Evolutionary conservation across 2,888 invertebrate genomes (phyloP), one percentile per base, ranked within the genome.

Genomic region (Gasteruption jaculator): DNA sequence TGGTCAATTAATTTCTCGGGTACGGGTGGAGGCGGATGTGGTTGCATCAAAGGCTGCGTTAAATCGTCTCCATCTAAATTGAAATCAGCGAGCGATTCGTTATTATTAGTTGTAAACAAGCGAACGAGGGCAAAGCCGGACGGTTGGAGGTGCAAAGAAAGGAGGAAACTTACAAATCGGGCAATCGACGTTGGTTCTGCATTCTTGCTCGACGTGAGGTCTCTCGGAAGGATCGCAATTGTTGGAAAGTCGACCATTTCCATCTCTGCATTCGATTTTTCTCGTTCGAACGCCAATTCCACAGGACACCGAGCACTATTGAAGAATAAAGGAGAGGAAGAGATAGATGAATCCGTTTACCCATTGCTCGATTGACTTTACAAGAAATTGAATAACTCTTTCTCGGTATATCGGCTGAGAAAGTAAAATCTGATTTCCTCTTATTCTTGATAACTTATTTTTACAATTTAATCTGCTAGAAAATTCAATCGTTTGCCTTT

Each of bases 251-350:
- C 60, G 53, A 14, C 65, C 66, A 37, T 65, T 63, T 16, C 63
- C 68, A 41, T 80, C 84, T 44, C 83, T 77, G 66, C 94, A 94
- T 61, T 87, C 85, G 36, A 92, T 86, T 22, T 81, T 81, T 12
- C 94, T 80, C 16, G 84, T 84, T 71, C 89, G 89, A 21, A 86
- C 75, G 0, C 94, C 94, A 63, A 82, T 87, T 7, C 92, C 94
- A 64, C 94, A 95, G 7, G 88, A 86, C 7, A 86, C 89, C n/a
- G 93, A 93, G 66, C 95, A 95, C 91, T 93, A 74, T 50, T 24
- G 11, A 18, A 30, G 12, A 21, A 27, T 10, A 7, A 41, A 29
- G 5, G n/a, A n/a, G n/a, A n/a, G n/a, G n/a, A n/a, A n/a, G n/a
- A n/a, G n/a, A n/a, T n/a, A n/a, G n/a, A n/a, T n/a, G n/a, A n/a